Evolutionary conservation across 1,140 invertebrate genomes (phyloP).

Genomic region (Drosophila mojavensis): DNA sequence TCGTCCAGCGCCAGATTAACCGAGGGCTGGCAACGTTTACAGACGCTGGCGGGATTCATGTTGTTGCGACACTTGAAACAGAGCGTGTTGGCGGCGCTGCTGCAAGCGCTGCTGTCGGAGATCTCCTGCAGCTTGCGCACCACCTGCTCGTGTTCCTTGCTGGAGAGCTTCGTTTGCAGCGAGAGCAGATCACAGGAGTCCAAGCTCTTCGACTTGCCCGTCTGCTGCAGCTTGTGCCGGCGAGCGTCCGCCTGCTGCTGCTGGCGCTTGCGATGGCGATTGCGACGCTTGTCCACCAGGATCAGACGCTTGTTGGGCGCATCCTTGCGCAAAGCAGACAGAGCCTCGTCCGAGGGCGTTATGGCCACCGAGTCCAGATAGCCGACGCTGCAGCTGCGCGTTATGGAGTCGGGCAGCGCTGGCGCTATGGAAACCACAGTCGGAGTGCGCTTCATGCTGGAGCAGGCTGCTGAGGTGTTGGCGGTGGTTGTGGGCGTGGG

Average conservation of each 20-base stretch:
- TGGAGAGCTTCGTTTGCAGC: constrained; percentile 66
- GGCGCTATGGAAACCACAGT: constrained; percentile 88
- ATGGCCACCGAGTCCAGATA: constrained; percentile 92
- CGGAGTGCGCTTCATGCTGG: constrained; percentile 86
- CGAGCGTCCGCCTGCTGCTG: constrained; percentile 70
- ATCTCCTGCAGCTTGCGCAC: constrained; percentile 81
- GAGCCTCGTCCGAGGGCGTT: constrained; percentile 89
- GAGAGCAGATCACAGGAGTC: constrained; percentile 89
- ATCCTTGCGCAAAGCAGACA: constrained; percentile 89
- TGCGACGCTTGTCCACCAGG: constrained; percentile 88
- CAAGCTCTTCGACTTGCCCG: constrained; percentile 92
- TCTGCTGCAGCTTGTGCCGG: constrained; percentile 88
- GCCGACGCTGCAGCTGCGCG: constrained; percentile 92
- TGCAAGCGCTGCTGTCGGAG: constrained; percentile 76
- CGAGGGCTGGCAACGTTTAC: constrained; percentile 68
- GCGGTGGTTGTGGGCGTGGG: constrained; percentile 75
- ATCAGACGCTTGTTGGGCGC: constrained; percentile 90
- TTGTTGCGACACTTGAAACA: constrained; percentile 78
- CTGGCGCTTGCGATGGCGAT: constrained; percentile 79
- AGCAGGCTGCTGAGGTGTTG: constrained; percentile 56
- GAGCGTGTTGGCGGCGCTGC: constrained; percentile 69
- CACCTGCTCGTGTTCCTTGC: constrained; percentile 75
- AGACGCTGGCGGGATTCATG: constrained; percentile 71
- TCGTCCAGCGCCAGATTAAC: constrained; percentile 45
- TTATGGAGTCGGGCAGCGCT: constrained; percentile 88